Conservation (phyloP, 2,888 invertebrate genomes). For the Amiota minor region DNA sequence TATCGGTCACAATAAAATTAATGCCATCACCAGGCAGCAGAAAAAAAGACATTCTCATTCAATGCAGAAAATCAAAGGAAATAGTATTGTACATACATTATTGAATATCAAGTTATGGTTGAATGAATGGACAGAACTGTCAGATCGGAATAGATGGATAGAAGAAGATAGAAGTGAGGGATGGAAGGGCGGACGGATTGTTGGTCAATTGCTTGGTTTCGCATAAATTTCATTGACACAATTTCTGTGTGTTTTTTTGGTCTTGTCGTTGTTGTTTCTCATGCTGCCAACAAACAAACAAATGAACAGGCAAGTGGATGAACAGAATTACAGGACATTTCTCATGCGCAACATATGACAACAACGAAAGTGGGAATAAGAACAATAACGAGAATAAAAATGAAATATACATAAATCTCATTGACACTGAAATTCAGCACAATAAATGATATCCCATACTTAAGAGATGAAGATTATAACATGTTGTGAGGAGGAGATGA, state of each 20-base stretch:
- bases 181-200: too few relatives aligned
- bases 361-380: neutral
- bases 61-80: neutral
- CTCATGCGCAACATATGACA: constrained; percentile 12
- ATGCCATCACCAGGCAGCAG: neutral
- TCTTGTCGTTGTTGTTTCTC: neutral
- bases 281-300: neutral
- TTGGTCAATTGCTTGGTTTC: neutral
- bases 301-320: neutral
- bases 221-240: constrained; percentile 10
- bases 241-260: neutral
- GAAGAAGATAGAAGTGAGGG: too few relatives aligned
- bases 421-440: constrained; percentile 62
- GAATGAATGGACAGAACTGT: too few relatives aligned
- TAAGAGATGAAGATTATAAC: neutral
- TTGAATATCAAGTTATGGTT: too few relatives aligned
- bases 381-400: constrained; percentile 6
- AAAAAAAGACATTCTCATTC: neutral
- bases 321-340: neutral
- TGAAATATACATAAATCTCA: constrained; percentile 55
- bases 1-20: neutral
- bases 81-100: too few relatives aligned
- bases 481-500: neutral
- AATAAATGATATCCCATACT: constrained; percentile 21
- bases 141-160: too few relatives aligned